These are phyloP conservation scores for Diarsia brunnea DNA, from an alignment of 2,888 invertebrate genomes.

Conservation along the genomic window DNA sequence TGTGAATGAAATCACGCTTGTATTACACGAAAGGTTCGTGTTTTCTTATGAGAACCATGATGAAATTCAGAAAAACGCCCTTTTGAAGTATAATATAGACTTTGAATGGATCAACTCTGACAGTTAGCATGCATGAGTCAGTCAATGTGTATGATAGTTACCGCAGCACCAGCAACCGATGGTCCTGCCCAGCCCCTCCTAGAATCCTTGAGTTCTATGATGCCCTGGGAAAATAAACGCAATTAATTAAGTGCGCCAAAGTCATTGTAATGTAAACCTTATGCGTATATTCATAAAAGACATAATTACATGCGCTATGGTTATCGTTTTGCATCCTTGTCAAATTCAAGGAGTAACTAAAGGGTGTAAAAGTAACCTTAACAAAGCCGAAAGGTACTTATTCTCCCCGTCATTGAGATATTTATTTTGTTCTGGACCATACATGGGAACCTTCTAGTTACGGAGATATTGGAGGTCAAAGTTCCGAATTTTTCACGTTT, in stretches of 20 bases:
- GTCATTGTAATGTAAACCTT: background rate
- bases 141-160: conserved; percentile 27
- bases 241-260: background rate
- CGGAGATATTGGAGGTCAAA: too few species aligned
- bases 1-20: too few species aligned
- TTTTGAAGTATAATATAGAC: background rate
- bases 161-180: conserved; percentile 68
- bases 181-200: conserved; percentile 70
- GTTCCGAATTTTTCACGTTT: too few species aligned
- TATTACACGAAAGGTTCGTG: too few species aligned
- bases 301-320: too few species aligned
- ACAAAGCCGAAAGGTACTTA: too few species aligned
- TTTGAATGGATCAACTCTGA: background rate
- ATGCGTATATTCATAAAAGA: background rate
- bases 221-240: conserved; percentile 68
- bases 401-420: too few species aligned
- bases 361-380: too few species aligned
- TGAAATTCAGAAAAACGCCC: background rate
- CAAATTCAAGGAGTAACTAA: too few species aligned
- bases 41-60: background rate
- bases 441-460: too few species aligned
- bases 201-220: conserved; percentile 74
- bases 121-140: background rate
- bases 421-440: too few species aligned
- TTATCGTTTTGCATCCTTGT: too few species aligned